Percentiles rank a stretch among this genome's conserved stretches.
Conservation (phyloP, 2,797 vertebrate genomes). For the Brachyrhaphis roseni region DNA sequence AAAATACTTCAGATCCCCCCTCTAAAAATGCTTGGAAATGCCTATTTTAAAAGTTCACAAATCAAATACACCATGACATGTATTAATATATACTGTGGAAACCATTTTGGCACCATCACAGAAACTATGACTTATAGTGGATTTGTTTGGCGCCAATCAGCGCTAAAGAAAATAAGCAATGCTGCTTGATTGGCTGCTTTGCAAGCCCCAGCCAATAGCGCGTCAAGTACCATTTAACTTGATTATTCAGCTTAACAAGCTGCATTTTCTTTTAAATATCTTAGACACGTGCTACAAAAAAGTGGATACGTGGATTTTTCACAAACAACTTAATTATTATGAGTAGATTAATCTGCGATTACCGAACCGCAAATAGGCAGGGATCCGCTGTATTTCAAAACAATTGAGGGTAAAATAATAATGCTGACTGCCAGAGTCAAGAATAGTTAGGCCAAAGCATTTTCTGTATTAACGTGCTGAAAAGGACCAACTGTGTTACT, state of each 20-base stretch:
- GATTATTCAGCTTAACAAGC: neutral
- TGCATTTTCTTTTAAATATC: neutral
- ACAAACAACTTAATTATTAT: neutral
- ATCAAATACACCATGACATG: neutral
- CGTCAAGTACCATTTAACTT: neutral
- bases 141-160: neutral
- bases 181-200: neutral
- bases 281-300: neutral
- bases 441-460: conserved; percentile 43
- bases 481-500: conserved; percentile 38
- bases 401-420: neutral
- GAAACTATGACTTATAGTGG: neutral
- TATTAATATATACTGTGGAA: neutral
- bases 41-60: neutral
- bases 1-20: too few species aligned
- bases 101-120: neutral
- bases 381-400: neutral
- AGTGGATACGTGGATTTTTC: neutral
- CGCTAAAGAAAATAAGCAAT: neutral
- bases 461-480: conserved; percentile 36
- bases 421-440: conserved; percentile 30
- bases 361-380: neutral
- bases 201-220: neutral
- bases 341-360: neutral
- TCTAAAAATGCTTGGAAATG: neutral